These are phyloP conservation scores for Caenorhabditis sulstoni DNA, from an alignment of 2,888 invertebrate genomes.

Conservation along the genomic window DNA sequence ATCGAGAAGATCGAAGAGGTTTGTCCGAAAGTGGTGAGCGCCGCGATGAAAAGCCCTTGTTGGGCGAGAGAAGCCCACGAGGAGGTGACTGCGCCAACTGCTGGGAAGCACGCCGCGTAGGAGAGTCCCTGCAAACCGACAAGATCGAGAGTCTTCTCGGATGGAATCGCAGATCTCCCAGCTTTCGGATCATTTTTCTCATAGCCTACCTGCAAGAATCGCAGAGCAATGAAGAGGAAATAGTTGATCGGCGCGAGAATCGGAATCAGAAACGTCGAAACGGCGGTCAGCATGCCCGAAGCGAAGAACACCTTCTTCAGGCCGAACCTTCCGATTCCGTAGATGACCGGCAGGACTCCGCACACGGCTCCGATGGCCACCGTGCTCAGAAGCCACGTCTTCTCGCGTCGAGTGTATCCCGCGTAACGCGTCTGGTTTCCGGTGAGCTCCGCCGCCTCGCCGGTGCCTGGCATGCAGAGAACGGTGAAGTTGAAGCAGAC, in stretches of 20 bases:
- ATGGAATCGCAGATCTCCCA: no score
- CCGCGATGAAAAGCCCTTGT: slow-evolving; percentile 66
- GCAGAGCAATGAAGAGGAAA: slow-evolving; percentile 57
- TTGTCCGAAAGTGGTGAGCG: slow-evolving; percentile 68
- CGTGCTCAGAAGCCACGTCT: slow-evolving; percentile 75
- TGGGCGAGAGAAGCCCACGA: slow-evolving; percentile 67
- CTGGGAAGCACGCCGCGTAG: slow-evolving; percentile 65
- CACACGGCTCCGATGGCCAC: slow-evolving; percentile 78
- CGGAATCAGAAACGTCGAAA: slow-evolving; percentile 65
- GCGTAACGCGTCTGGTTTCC: slow-evolving; percentile 63
- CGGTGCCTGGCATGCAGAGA: slow-evolving; percentile 71
- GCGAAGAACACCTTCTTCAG: slow-evolving; percentile 68
- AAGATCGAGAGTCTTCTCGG: not conserved
- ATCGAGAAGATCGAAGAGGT: slow-evolving; percentile 67
- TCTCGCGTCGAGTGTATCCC: slow-evolving; percentile 73
- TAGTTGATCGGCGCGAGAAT: slow-evolving; percentile 54
- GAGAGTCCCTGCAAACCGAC: slow-evolving; percentile 58
- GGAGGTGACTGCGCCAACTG: slow-evolving; percentile 65
- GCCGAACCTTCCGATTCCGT: slow-evolving; percentile 72
- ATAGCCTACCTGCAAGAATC: slow-evolving; percentile 63
- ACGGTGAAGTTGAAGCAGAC: slow-evolving; percentile 79
- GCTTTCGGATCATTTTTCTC: no score
- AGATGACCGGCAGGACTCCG: slow-evolving; percentile 75
- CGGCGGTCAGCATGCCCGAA: slow-evolving; percentile 65
- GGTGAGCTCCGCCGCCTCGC: slow-evolving; percentile 40